Conservation (phyloP, 2,888 invertebrate species). For the Trichogramma dendrolimi region DNA sequence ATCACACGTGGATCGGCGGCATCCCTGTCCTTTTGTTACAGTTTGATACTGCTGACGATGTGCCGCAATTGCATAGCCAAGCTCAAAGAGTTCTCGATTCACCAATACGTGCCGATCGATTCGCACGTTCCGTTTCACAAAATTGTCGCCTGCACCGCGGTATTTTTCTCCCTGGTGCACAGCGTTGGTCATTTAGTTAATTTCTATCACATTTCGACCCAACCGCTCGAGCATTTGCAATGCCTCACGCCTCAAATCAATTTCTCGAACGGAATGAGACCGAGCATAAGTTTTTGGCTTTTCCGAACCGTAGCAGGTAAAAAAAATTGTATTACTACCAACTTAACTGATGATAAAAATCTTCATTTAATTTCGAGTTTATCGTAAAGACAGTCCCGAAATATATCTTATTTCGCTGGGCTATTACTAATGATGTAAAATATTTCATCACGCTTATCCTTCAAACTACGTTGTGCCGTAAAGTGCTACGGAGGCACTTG, state of each 20-base stretch:
- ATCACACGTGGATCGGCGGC: slow-evolving; percentile 93
- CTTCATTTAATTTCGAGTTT: too few relatives aligned
- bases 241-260: slow-evolving; percentile 91
- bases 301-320: slow-evolving; percentile 90
- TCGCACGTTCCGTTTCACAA: slow-evolving; percentile 96
- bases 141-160: slow-evolving; percentile 89
- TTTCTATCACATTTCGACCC: slow-evolving; percentile 95
- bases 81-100: slow-evolving; percentile 87
- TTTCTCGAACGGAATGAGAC: slow-evolving; percentile 89
- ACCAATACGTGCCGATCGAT: slow-evolving; percentile 90
- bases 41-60: slow-evolving; percentile 86
- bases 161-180: slow-evolving; percentile 88
- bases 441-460: too few relatives aligned
- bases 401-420: too few relatives aligned
- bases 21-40: slow-evolving; percentile 90
- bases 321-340: slow-evolving; percentile 1
- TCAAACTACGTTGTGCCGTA: too few relatives aligned
- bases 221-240: slow-evolving; percentile 84
- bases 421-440: too few relatives aligned
- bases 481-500: too few relatives aligned
- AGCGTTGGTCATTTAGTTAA: slow-evolving; percentile 94
- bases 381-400: too few relatives aligned
- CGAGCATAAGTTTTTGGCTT: slow-evolving; percentile 92
- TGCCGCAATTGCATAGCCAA: slow-evolving; percentile 88
- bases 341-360: too few relatives aligned